Evolutionary conservation across 1,140 invertebrate species (phyloP).

Genomic region (Adoxophyes honmai): DNA sequence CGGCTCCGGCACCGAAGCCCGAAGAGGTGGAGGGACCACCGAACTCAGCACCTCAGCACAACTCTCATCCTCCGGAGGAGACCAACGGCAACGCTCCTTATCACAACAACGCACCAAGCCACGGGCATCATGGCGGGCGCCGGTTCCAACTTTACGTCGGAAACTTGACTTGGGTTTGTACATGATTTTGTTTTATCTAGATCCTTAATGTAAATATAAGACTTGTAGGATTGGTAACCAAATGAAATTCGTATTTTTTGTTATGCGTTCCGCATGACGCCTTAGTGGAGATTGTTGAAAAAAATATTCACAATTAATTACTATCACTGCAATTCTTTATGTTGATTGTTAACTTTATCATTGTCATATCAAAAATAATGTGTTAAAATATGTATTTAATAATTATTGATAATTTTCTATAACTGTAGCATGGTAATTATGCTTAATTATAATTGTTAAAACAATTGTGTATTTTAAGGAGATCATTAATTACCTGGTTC

Average conservation of each 20-base stretch:
- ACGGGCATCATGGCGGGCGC: conserved; percentile 81
- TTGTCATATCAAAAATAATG: no score
- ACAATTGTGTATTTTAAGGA: no score
- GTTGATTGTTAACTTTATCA: no score
- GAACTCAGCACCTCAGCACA: conserved; percentile 58
- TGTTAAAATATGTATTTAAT: no score
- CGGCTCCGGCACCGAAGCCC: conserved; percentile 81
- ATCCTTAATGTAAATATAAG: conserved; percentile 56
- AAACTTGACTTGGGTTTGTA: conserved; percentile 92
- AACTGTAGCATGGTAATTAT: no score
- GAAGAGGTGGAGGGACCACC: conserved; percentile 76
- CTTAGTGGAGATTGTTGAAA: no score
- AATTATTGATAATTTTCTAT: no score
- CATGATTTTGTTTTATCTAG: conserved; percentile 56
- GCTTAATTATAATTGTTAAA: no score
- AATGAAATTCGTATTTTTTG: background rate
- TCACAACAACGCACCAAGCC: conserved; percentile 84
- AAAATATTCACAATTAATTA: no score
- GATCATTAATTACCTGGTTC: no score
- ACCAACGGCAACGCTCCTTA: conserved; percentile 84
- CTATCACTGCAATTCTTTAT: no score
- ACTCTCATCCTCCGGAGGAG: conserved; percentile 78
- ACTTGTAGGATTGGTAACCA: conserved; percentile 25
- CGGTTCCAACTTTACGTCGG: conserved; percentile 95
- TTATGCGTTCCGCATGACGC: no score